Percentiles rank a stretch among this genome's conserved stretches.
Evolutionary conservation across 2,113 vertebrate genomes (phyloP).

Genomic region (Heterotis niloticus): DNA sequence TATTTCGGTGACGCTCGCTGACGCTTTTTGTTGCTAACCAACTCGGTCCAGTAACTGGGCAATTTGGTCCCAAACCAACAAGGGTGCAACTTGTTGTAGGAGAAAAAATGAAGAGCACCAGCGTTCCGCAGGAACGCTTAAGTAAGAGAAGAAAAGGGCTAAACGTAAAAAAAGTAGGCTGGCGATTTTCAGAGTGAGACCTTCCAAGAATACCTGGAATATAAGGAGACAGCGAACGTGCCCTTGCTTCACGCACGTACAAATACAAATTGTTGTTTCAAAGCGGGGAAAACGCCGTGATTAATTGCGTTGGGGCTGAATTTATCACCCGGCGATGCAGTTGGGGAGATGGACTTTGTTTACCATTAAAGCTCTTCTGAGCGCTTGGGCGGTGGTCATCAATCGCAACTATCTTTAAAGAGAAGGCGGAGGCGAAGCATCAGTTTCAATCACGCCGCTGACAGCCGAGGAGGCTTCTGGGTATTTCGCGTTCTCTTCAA

Average conservation of each 20-base stretch:
- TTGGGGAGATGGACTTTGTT: slow-evolving; percentile 72
- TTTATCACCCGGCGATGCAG: slow-evolving; percentile 65
- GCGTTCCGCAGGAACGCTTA: no score
- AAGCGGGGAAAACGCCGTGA: slow-evolving; percentile 51
- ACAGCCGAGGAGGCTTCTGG: slow-evolving; percentile 53
- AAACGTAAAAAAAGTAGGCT: not conserved
- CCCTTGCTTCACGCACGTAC: not conserved
- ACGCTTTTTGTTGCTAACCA: no score
- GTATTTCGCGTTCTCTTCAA: slow-evolving; percentile 55
- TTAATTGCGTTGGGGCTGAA: slow-evolving; percentile 62
- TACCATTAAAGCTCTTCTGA: slow-evolving; percentile 65
- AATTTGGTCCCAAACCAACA: no score
- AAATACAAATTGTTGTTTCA: slow-evolving; percentile 28
- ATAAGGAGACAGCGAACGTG: not conserved
- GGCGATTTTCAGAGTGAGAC: not conserved
- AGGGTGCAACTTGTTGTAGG: no score
- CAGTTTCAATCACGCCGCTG: slow-evolving; percentile 66
- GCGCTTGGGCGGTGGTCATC: slow-evolving; percentile 66
- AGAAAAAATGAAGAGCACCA: no score
- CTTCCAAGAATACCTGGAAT: not conserved
- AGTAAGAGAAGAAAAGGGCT: not conserved
- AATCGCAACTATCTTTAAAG: slow-evolving; percentile 72
- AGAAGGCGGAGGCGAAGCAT: slow-evolving; percentile 54
- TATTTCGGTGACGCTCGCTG: no score
- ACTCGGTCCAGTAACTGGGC: no score